A percentile compares a stretch with the other conserved stretches of the same genome.
Evolutionary conservation across 2,888 invertebrate species (phyloP).

Genomic region (Romanomermis culicivorax): DNA sequence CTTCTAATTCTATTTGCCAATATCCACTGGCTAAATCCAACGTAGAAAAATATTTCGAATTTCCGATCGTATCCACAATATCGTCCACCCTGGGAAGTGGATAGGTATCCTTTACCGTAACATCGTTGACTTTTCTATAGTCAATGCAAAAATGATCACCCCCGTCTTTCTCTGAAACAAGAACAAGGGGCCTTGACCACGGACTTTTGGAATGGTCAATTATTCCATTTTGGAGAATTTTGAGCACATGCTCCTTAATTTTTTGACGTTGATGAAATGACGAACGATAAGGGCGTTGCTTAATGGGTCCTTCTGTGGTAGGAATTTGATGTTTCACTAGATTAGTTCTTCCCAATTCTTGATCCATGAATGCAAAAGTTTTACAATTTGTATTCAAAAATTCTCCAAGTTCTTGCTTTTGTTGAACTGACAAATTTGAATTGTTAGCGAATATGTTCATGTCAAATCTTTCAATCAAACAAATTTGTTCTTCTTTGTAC

Average conservation of each 20-base stretch:
- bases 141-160: too few species aligned
- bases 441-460: too few species aligned
- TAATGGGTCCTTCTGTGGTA: neutral
- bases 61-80: too few species aligned
- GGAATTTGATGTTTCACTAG: neutral
- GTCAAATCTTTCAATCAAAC: too few species aligned
- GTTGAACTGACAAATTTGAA: neutral
- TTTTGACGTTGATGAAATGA: too few species aligned
- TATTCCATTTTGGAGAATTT: neutral
- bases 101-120: neutral
- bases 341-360: neutral
- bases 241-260: neutral
- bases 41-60: slow-evolving; percentile 11
- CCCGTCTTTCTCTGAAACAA: neutral
- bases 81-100: too few species aligned
- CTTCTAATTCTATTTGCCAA: too few species aligned
- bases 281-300: neutral
- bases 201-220: neutral
- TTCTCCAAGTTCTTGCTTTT: neutral
- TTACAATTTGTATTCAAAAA: neutral
- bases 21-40: slow-evolving; percentile 14
- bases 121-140: neutral
- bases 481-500: too few species aligned
- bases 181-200: too few species aligned
- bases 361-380: neutral